Conservation (phyloP, 2,113 vertebrate genomes). For the Prinia subflava region DNA sequence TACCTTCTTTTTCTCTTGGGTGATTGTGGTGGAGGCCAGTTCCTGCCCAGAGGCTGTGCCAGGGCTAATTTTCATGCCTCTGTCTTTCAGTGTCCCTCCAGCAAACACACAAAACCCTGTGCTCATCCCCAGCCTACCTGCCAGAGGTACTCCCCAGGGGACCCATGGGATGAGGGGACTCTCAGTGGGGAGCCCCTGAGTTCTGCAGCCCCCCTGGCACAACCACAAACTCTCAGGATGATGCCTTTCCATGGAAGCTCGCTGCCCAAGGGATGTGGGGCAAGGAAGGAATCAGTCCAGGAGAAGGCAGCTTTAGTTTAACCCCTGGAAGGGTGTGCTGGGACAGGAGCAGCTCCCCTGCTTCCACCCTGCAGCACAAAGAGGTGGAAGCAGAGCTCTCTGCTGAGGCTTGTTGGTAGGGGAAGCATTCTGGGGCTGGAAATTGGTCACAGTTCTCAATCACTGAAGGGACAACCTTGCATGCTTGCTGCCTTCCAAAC, state of each 20-base stretch:
- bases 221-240: rapidly evolving
- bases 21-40: background rate
- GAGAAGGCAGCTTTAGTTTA: background rate
- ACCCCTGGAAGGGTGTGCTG: background rate
- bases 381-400: background rate
- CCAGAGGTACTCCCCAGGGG: background rate
- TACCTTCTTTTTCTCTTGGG: background rate
- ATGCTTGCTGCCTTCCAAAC: background rate
- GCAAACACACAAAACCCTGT: background rate
- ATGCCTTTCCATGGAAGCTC: background rate
- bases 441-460: background rate
- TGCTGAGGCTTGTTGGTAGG: background rate
- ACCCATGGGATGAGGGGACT: rapidly evolving
- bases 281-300: background rate
- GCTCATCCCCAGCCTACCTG: background rate
- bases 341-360: background rate
- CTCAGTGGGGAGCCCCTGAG: rapidly evolving
- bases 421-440: background rate
- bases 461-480: background rate
- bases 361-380: background rate
- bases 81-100: background rate
- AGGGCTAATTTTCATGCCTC: background rate
- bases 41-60: rapidly evolving
- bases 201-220: background rate
- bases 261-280: background rate